Percentiles rank a stretch among this genome's conserved stretches.
Evolutionary conservation across 2,888 invertebrate genomes (phyloP).

Genomic region (Polia nebulosa): DNA sequence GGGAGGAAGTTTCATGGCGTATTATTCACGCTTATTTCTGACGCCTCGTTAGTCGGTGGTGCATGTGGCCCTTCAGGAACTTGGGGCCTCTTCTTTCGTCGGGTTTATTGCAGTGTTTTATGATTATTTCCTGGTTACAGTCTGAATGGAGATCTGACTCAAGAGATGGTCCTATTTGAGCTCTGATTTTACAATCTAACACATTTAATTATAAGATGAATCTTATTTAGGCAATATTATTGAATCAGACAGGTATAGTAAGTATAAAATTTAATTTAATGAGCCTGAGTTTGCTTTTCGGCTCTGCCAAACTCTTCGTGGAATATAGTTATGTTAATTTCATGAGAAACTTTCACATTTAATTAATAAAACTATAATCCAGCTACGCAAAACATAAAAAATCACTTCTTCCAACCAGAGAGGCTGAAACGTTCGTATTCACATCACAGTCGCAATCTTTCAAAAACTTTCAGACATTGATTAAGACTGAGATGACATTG

Average conservation of each 20-base stretch:
- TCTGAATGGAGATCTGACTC: neutral
- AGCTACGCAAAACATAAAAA: neutral
- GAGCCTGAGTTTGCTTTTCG: too few relatives aligned
- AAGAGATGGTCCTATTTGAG: neutral
- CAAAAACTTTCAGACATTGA: too few relatives aligned
- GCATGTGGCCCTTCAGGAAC: conserved; percentile 19
- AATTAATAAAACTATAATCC: neutral
- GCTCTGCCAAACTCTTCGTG: too few relatives aligned
- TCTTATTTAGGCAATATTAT: too few relatives aligned
- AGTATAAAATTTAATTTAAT: too few relatives aligned
- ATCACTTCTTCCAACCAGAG: neutral
- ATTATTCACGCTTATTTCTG: conserved; percentile 57
- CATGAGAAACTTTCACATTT: neutral
- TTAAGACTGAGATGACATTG: too few relatives aligned
- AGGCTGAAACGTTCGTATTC: too few relatives aligned
- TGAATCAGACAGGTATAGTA: too few relatives aligned
- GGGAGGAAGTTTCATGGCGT: conserved; percentile 52
- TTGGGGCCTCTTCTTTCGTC: neutral
- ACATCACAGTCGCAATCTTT: too few relatives aligned
- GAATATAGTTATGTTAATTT: too few relatives aligned
- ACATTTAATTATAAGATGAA: too few relatives aligned
- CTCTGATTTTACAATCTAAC: too few relatives aligned
- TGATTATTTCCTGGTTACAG: neutral
- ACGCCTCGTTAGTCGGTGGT: conserved; percentile 40
- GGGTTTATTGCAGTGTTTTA: conserved; percentile 26